A percentile compares a stretch with the other conserved stretches of the same genome.
Conservation (phyloP, 2,797 vertebrate species). For the Fundulus diaphanus region DNA sequence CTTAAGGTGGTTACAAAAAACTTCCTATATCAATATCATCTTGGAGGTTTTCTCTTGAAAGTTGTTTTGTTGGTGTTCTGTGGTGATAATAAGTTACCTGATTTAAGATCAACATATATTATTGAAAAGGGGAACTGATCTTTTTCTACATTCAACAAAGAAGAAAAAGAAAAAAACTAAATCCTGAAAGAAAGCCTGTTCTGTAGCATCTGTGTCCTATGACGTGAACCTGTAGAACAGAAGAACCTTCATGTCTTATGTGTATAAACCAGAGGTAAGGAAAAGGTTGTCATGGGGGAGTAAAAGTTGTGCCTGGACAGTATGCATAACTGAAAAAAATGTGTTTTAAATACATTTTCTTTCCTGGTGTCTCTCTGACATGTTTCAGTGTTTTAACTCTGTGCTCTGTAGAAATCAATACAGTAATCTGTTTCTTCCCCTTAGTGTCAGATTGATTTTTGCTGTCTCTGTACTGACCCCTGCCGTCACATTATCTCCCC, state of each 20-base stretch:
- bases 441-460: slow-evolving; percentile 80
- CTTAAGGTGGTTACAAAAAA: neutral
- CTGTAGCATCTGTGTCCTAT: neutral
- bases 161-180: neutral
- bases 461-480: slow-evolving; percentile 77
- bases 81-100: neutral
- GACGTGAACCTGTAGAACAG: neutral
- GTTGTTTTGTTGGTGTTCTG: neutral
- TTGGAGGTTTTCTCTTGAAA: neutral
- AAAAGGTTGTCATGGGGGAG: slow-evolving; percentile 4
- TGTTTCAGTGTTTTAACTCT: slow-evolving; percentile 69
- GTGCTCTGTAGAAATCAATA: slow-evolving; percentile 74
- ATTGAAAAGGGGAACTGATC: neutral
- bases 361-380: slow-evolving; percentile 46
- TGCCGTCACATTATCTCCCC: slow-evolving; percentile 81
- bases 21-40: neutral
- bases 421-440: slow-evolving; percentile 75
- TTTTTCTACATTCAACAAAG: neutral
- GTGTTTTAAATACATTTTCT: slow-evolving; percentile 50
- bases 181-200: neutral
- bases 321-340: slow-evolving; percentile 6
- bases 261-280: neutral
- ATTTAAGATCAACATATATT: neutral
- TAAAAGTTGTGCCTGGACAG: slow-evolving; percentile 13
- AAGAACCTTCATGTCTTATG: neutral